phyloP scores from a whole-genome alignment of 2,113 vertebrate genomes.

The Lepisosteus oculatus region DNA sequence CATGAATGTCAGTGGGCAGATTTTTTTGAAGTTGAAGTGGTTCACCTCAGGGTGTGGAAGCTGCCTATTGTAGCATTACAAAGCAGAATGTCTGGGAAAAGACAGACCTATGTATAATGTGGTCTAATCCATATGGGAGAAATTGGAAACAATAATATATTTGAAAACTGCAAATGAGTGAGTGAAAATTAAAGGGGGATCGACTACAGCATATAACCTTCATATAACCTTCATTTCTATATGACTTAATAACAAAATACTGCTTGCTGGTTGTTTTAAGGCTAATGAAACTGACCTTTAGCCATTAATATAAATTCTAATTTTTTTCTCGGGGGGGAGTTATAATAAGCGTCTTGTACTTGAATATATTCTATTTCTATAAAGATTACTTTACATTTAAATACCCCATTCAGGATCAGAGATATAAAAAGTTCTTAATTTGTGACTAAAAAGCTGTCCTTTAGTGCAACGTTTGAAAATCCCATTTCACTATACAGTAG shows the following conservation, averaged over 20 bases:
- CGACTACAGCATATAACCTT: not conserved
- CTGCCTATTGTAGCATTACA: conserved; percentile 51
- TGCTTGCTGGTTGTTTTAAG: too few relatives aligned
- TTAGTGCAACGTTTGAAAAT: too few relatives aligned
- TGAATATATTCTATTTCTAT: too few relatives aligned
- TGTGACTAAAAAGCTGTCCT: too few relatives aligned
- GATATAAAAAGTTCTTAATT: too few relatives aligned
- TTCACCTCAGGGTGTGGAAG: conserved; percentile 59
- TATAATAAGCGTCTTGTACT: too few relatives aligned
- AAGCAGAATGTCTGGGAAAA: conserved; percentile 49
- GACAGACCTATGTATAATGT: conserved; percentile 41
- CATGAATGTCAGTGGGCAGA: conserved; percentile 43
- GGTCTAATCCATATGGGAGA: conserved; percentile 36
- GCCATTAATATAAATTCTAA: too few relatives aligned
- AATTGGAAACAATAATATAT: not conserved
- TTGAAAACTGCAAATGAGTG: not conserved
- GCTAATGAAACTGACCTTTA: too few relatives aligned
- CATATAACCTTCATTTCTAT: conserved; percentile 1
- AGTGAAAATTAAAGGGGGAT: not conserved
- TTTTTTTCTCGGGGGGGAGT: too few relatives aligned
- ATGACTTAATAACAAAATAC: not conserved
- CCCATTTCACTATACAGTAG: too few relatives aligned
- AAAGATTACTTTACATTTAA: too few relatives aligned
- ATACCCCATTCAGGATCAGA: too few relatives aligned
- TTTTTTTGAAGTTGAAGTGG: conserved; percentile 54